These are phyloP conservation scores for Drosophila ezoana DNA, from an alignment of 2,888 invertebrate species.

Conservation along the genomic window DNA sequence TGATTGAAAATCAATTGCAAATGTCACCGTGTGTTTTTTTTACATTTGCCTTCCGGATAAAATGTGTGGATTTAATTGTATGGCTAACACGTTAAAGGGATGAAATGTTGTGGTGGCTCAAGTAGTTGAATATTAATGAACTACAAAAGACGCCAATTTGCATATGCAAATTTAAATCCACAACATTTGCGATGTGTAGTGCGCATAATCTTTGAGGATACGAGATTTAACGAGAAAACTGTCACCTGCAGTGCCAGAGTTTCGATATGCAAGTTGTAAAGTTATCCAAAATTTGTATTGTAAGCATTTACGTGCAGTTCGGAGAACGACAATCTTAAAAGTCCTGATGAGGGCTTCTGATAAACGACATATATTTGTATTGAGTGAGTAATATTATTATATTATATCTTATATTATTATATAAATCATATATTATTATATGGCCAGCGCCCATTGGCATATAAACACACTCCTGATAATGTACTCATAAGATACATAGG, in stretches of 20 bases:
- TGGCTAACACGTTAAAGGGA: conserved; percentile 4
- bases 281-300: too few species aligned
- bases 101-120: conserved; percentile 11
- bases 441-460: too few species aligned
- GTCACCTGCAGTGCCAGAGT: conserved; percentile 39
- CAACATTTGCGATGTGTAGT: conserved; percentile 15
- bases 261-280: background rate
- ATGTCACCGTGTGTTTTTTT: conserved; percentile 15
- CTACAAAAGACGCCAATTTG: conserved; percentile 44
- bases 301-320: too few species aligned
- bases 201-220: conserved; percentile 26
- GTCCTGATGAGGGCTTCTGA: too few species aligned
- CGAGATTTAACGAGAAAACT: conserved; percentile 35
- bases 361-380: too few species aligned
- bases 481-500: conserved; percentile 4
- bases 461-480: background rate
- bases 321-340: too few species aligned
- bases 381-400: too few species aligned
- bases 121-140: conserved; percentile 64
- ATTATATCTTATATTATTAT: too few species aligned
- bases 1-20: conserved; percentile 72
- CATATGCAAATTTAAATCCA: conserved; percentile 62
- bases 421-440: too few species aligned
- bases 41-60: too few species aligned
- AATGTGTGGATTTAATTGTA: conserved; percentile 30